Evolutionary conservation across 92 coral and sea anemone genomes (phyloP), one percentile per base, ranked within the genome.

Genomic region (Virgularia gustaviana): DNA sequence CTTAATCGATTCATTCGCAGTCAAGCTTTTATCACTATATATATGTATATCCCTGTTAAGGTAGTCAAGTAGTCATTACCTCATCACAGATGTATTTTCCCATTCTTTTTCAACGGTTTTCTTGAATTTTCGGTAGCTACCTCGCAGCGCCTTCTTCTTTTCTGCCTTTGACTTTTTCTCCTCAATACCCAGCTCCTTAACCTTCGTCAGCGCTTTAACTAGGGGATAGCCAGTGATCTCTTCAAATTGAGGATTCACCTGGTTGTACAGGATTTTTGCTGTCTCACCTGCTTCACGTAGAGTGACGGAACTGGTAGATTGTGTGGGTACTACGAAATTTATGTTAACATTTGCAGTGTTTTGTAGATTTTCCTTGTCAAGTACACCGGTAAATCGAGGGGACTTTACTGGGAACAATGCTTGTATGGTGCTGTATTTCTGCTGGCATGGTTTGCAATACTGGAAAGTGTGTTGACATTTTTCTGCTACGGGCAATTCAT

Each of bases 121-220:
- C 13, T 54, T 56, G 1, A 16, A 15, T 22, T 23, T 42, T 54
- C 53, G 33, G 20, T 33, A 36, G 12, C 4, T 13, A 10, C 28
- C 34, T n/a, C 79, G 57, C 34, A 38, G 57, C 59, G 38, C 79
- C 35, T 34, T 31, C 44, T 42, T 74, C 25, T 36, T 45, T 49
- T 74, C 41, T 16, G 57, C 18, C 47, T 61, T 61, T 23, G 44
- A 25, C 38, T 36, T 39, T 41, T 41, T 74, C 16, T 19, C 28
- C n/a, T 38, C 32, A 23, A 74, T 56, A 15, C 60, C 43, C 37
- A 49, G 36, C 42, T 42, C 72, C 28, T 70, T 70, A 36, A 74
- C 53, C 15, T 58, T 41, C 22, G 57, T 27, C 9, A 74, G 30
- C 3, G 71, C 72, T 32, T 58, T 55, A 7, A 53, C 71, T 57